phyloP scores from a whole-genome alignment of 2,888 invertebrate genomes.

The Melanophora roralis region DNA sequence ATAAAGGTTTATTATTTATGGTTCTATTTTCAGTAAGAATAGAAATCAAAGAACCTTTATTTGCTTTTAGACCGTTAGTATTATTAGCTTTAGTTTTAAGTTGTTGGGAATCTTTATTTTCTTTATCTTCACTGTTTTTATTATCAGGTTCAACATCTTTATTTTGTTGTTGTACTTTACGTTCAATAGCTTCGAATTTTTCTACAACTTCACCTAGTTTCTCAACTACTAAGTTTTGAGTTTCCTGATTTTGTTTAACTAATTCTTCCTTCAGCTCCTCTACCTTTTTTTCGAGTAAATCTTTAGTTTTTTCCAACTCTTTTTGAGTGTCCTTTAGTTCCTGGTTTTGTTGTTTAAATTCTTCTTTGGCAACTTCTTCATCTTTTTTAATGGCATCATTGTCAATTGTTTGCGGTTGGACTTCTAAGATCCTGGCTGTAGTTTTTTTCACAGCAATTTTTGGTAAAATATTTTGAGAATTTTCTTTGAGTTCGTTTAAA shows the following conservation, averaged over 20 bases:
- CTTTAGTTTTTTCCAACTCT: constrained; percentile 72
- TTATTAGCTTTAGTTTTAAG: background rate
- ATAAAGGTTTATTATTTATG: background rate
- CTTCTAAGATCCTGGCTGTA: background rate
- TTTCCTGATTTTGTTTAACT: constrained; percentile 74
- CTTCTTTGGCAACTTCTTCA: constrained; percentile 75
- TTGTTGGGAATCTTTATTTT: background rate
- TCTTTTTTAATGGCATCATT: constrained; percentile 78
- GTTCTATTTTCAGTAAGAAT: constrained; percentile 68
- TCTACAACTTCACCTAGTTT: constrained; percentile 72
- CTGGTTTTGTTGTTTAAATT: constrained; percentile 67
- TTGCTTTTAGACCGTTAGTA: constrained; percentile 17
- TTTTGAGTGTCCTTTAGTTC: constrained; percentile 74
- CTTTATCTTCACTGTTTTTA: background rate
- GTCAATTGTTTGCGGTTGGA: constrained; percentile 69
- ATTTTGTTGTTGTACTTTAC: constrained; percentile 77
- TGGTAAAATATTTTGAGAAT: background rate
- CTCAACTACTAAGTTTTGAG: constrained; percentile 71
- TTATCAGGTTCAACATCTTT: background rate
- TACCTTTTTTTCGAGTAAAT: constrained; percentile 73
- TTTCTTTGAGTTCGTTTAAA: background rate
- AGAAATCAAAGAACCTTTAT: constrained; percentile 67
- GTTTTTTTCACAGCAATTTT: background rate
- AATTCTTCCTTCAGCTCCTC: constrained; percentile 78
- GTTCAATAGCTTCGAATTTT: constrained; percentile 77